Evolutionary conservation across 1,140 invertebrate species (phyloP).

Genomic region (Hycleus cichorii): DNA sequence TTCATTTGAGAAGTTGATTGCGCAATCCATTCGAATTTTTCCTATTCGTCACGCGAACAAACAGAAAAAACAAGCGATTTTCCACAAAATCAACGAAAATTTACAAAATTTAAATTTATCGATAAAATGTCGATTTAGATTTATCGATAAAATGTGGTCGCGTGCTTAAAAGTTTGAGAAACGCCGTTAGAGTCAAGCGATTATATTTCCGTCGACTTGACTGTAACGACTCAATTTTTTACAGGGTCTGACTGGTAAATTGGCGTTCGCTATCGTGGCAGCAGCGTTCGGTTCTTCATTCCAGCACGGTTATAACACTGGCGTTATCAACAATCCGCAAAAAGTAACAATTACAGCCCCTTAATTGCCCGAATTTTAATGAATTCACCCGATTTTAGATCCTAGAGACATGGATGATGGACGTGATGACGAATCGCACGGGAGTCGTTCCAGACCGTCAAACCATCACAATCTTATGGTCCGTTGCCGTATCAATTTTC

Average conservation of each 20-base stretch:
- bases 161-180: no score
- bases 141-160: no score
- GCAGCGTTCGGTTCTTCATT: conserved; percentile 77
- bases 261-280: conserved; percentile 66
- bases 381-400: conserved; percentile 46
- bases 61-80: no score
- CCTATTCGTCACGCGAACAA: no score
- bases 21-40: no score
- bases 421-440: conserved; percentile 45
- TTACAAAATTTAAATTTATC: no score
- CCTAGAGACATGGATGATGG: conserved; percentile 62
- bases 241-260: conserved; percentile 13
- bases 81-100: no score
- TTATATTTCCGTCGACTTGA: not conserved
- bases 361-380: not conserved
- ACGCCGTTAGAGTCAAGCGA: not conserved
- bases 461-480: conserved; percentile 42
- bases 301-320: conserved; percentile 88
- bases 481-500: conserved; percentile 74
- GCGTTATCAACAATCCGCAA: conserved; percentile 81
- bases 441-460: conserved; percentile 13
- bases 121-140: no score
- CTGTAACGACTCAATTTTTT: not conserved
- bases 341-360: conserved; percentile 41
- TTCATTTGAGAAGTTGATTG: no score